Evolutionary conservation across 2,797 vertebrate genomes (phyloP).

Genomic region (Lutjanus campechanus): DNA sequence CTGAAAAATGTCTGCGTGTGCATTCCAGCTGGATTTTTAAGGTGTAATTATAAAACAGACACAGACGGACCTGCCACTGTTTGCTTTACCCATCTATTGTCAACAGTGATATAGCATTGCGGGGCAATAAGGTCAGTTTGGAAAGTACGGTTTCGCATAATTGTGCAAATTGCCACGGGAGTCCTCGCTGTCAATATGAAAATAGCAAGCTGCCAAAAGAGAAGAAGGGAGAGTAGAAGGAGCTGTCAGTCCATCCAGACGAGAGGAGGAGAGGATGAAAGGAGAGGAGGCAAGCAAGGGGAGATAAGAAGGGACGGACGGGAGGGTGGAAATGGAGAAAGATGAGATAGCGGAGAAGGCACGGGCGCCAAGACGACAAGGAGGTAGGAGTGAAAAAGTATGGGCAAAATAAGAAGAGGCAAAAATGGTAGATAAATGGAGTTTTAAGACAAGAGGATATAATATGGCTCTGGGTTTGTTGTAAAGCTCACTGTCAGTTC

Average conservation of each 20-base stretch:
- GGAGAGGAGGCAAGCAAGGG: slow-evolving; percentile 30
- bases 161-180: slow-evolving; percentile 23
- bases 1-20: slow-evolving; percentile 22
- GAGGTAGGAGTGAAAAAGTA: slow-evolving; percentile 34
- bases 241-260: slow-evolving; percentile 34
- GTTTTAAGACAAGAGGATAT: slow-evolving; percentile 24
- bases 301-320: slow-evolving; percentile 57
- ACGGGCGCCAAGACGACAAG: slow-evolving; percentile 3
- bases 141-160: slow-evolving; percentile 44
- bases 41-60: slow-evolving; percentile 44
- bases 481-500: slow-evolving; percentile 43
- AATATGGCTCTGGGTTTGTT: slow-evolving; percentile 33
- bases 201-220: slow-evolving; percentile 31
- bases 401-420: slow-evolving; percentile 37
- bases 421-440: slow-evolving; percentile 35
- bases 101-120: slow-evolving; percentile 16
- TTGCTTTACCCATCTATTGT: slow-evolving; percentile 30
- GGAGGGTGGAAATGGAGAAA: slow-evolving; percentile 45
- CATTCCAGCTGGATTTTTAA: slow-evolving; percentile 19
- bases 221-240: neutral
- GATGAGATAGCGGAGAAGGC: slow-evolving; percentile 47
- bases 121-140: slow-evolving; percentile 22
- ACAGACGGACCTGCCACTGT: neutral
- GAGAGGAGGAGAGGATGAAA: slow-evolving; percentile 37
- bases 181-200: slow-evolving; percentile 33